Conservation (phyloP, 2,888 invertebrate genomes). For the Agapostemon virescens region DNA sequence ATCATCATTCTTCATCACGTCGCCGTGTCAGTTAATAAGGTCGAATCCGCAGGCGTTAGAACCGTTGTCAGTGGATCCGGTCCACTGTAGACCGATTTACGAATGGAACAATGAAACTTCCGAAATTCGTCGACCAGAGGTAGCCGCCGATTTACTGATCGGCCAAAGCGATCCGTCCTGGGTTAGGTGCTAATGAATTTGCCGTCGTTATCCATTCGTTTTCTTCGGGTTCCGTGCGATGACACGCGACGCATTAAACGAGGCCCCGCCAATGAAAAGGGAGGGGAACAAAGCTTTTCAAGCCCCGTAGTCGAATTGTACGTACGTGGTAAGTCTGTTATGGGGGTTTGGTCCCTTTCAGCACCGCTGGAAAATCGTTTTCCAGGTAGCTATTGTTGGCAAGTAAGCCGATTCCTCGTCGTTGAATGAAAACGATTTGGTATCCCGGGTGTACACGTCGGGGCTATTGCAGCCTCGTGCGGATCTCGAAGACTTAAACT, state of each 20-base stretch:
- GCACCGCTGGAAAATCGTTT: conserved; percentile 62
- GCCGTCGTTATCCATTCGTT: not conserved
- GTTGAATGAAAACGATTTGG: conserved; percentile 69
- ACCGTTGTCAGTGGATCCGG: not conserved
- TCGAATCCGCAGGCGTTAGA: not conserved
- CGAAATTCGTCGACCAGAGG: not conserved
- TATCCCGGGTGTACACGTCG: conserved; percentile 59
- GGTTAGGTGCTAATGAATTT: not conserved
- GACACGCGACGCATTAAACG: not conserved
- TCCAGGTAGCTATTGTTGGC: conserved; percentile 61
- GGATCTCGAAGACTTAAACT: conserved; percentile 55
- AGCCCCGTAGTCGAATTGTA: conserved; percentile 69
- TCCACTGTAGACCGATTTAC: not conserved
- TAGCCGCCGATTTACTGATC: not conserved
- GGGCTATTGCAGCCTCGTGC: conserved; percentile 48
- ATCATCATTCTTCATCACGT: conserved; percentile 5
- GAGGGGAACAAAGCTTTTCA: conserved; percentile 34
- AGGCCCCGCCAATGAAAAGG: not conserved
- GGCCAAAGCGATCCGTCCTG: not conserved
- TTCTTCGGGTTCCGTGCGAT: not conserved
- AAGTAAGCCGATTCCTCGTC: conserved; percentile 68
- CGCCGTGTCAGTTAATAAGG: not conserved
- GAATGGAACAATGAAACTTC: not conserved
- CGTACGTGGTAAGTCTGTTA: conserved; percentile 68
- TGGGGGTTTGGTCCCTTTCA: conserved; percentile 61